These are phyloP conservation scores for Amblyopsis hoosieri DNA, from an alignment of 2,797 vertebrate species.

Conservation along the genomic window DNA sequence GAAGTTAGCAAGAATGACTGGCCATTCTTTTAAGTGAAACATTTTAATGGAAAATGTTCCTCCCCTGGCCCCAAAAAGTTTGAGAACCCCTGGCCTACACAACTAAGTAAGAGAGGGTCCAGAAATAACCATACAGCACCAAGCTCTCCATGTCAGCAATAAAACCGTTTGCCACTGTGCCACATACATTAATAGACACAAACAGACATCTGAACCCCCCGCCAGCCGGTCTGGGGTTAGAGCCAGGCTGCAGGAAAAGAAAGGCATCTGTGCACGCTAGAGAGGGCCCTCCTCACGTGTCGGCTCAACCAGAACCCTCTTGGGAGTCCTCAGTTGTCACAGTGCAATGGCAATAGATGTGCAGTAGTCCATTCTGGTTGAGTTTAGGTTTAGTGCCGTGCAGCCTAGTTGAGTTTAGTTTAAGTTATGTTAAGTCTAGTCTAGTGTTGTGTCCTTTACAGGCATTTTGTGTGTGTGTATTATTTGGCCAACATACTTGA, in stretches of 20 bases:
- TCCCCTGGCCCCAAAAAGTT: too few species aligned
- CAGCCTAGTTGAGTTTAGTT: not conserved
- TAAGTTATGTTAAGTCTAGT: not conserved
- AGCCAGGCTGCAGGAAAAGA: not conserved
- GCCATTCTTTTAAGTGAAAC: too few species aligned
- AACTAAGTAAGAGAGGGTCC: not conserved
- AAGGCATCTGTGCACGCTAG: not conserved
- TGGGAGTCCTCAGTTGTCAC: too few species aligned
- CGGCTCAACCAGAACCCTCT: too few species aligned
- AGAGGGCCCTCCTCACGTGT: not conserved
- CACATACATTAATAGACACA: slow-evolving; percentile 55
- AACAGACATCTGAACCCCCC: slow-evolving; percentile 39
- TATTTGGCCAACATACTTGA: slow-evolving; percentile 58
- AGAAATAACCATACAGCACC: slow-evolving; percentile 1
- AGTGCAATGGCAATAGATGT: too few species aligned
- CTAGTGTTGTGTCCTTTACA: not conserved
- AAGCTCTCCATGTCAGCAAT: slow-evolving; percentile 1
- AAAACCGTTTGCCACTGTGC: slow-evolving; percentile 17
- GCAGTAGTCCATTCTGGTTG: too few species aligned
- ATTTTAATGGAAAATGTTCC: too few species aligned
- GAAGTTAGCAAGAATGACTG: too few species aligned
- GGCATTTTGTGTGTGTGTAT: not conserved
- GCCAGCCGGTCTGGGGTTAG: slow-evolving; percentile 21
- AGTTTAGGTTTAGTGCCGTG: not conserved
- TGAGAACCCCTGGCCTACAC: not conserved